These are phyloP conservation scores for Pachyrhynchus sulphureomaculatus DNA, from an alignment of 1,140 invertebrate species.

Conservation along the genomic window DNA sequence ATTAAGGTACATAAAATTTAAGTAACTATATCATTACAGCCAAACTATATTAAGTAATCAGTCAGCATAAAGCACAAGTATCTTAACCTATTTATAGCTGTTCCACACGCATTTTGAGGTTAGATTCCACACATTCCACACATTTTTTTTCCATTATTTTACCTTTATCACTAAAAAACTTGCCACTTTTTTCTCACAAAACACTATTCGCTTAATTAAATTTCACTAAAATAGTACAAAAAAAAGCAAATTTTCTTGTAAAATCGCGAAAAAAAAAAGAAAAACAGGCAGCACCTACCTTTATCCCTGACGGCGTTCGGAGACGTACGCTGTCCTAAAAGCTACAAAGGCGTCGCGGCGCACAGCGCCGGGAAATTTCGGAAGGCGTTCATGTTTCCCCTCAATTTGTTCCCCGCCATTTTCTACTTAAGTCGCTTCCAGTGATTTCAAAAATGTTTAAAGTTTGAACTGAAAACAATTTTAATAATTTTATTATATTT, in stretches of 20 bases:
- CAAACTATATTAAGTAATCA: too few species aligned
- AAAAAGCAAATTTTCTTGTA: neutral
- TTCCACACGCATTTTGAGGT: conserved; percentile 3
- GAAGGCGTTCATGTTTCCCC: conserved; percentile 31
- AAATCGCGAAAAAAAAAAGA: conserved; percentile 12
- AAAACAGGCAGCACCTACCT: conserved; percentile 42
- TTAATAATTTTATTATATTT: too few species aligned
- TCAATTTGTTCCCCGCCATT: conserved; percentile 34
- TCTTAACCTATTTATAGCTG: conserved; percentile 9
- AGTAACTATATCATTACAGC: too few species aligned
- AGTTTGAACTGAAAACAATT: too few species aligned
- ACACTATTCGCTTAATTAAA: neutral
- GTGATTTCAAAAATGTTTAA: conserved; percentile 40
- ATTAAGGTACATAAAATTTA: too few species aligned
- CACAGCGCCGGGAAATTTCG: conserved; percentile 34
- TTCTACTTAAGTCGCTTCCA: conserved; percentile 20
- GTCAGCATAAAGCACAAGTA: conserved; percentile 3
- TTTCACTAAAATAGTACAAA: neutral
- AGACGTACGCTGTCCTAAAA: conserved; percentile 49
- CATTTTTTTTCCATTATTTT: neutral
- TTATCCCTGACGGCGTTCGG: conserved; percentile 48
- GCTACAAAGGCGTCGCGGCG: conserved; percentile 51
- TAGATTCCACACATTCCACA: conserved; percentile 10
- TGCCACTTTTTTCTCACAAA: neutral
- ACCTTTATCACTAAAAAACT: neutral